Conservation (phyloP, 2,888 invertebrate species). For the Lapara coniferarum region DNA sequence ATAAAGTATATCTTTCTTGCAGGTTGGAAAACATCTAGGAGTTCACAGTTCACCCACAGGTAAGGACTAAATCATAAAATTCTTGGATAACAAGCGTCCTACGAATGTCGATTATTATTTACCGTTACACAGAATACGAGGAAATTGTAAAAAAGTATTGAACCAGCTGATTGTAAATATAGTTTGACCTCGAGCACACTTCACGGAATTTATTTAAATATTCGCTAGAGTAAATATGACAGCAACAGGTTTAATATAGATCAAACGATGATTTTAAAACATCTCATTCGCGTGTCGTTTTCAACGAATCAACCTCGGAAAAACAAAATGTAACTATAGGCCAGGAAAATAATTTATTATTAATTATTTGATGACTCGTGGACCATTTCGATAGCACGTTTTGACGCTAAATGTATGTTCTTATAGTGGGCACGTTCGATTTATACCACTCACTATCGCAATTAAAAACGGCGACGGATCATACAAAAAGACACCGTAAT, state of each 20-base stretch:
- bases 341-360: neutral
- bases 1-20: no score
- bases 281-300: slow-evolving; percentile 11
- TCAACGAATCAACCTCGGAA: slow-evolving; percentile 7
- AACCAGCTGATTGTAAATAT: neutral
- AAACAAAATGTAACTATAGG: slow-evolving; percentile 1
- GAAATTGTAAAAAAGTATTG: slow-evolving; percentile 5
- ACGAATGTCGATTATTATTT: no score
- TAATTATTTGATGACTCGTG: neutral
- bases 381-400: no score
- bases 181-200: slow-evolving; percentile 1
- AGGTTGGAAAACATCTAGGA: no score
- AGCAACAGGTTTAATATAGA: slow-evolving; percentile 6
- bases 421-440: no score
- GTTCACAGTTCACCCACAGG: no score
- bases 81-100: no score
- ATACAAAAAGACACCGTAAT: no score
- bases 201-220: slow-evolving; percentile 1
- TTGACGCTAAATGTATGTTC: no score
- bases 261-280: neutral
- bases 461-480: no score
- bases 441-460: no score
- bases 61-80: no score
- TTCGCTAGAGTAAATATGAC: slow-evolving; percentile 4
- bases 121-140: neutral